phyloP scores from a whole-genome alignment of 2,888 invertebrate species.

The Willowsia nigromaculata region DNA sequence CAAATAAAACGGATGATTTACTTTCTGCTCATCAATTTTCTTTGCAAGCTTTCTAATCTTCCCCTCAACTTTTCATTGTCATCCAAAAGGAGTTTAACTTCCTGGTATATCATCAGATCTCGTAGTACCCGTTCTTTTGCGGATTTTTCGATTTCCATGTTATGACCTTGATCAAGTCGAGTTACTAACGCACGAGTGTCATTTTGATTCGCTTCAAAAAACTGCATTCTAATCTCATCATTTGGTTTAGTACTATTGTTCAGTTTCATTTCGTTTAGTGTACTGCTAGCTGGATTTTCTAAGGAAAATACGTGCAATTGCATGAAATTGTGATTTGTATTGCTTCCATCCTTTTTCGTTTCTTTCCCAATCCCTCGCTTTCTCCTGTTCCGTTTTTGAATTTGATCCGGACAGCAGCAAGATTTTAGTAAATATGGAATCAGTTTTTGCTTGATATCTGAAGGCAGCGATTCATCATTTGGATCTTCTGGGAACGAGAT shows the following conservation, averaged over 20 bases:
- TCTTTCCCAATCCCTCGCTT: neutral
- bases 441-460: slow-evolving; percentile 64
- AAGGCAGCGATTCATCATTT: slow-evolving; percentile 58
- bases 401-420: slow-evolving; percentile 22
- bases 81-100: slow-evolving; percentile 37
- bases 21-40: slow-evolving; percentile 4
- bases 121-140: neutral
- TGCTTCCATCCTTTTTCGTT: neutral
- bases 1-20: neutral
- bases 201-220: neutral
- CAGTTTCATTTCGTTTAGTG: too few relatives aligned
- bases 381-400: neutral
- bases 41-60: slow-evolving; percentile 20
- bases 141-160: neutral
- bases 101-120: slow-evolving; percentile 40
- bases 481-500: slow-evolving; percentile 61
- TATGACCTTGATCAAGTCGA: neutral
- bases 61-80: slow-evolving; percentile 43
- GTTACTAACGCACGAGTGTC: neutral
- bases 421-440: slow-evolving; percentile 48
- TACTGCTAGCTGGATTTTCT: neutral
- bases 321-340: too few relatives aligned
- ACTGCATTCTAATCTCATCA: neutral
- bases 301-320: too few relatives aligned
- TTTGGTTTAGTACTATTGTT: neutral